Percentiles rank a stretch among this genome's conserved stretches.
Evolutionary conservation across 2,113 vertebrate species (phyloP).

Genomic region (Mormyrus lacerda): DNA sequence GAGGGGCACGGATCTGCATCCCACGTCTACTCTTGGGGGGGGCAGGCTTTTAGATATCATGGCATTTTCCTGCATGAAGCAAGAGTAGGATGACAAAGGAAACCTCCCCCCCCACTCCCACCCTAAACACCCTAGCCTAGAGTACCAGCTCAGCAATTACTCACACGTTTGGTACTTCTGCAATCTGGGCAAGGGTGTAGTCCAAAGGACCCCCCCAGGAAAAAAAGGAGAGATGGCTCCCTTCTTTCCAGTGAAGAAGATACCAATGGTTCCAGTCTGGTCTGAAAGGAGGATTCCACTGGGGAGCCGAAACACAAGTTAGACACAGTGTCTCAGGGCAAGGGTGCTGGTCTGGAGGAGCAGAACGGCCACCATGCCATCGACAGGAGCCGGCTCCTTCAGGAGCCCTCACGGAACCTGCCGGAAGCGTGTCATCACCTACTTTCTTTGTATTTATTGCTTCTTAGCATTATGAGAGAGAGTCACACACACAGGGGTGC

Average conservation of each 20-base stretch:
- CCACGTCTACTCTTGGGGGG: neutral
- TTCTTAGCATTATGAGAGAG: constrained; percentile 3
- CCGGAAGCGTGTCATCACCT: constrained; percentile 63
- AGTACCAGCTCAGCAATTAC: neutral
- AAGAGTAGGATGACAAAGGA: neutral
- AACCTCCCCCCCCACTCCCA: neutral
- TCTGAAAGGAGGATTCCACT: neutral
- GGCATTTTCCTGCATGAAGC: neutral
- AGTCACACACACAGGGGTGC: constrained; percentile 26
- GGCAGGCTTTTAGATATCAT: neutral
- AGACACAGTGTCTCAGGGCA: neutral
- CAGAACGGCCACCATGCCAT: neutral
- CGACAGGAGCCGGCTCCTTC: constrained; percentile 30
- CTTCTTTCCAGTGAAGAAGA: neutral
- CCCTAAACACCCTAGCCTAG: neutral
- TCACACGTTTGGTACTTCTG: neutral
- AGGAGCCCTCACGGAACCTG: constrained; percentile 48
- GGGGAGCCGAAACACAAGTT: neutral
- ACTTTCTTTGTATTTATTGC: constrained; percentile 28
- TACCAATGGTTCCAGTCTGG: neutral
- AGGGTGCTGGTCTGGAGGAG: neutral
- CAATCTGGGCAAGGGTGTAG: neutral
- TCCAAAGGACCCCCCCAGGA: neutral
- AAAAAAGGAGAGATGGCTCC: neutral
- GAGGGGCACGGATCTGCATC: neutral